Conservation (phyloP, 1,140 invertebrate species). For the Pinna nobilis region DNA sequence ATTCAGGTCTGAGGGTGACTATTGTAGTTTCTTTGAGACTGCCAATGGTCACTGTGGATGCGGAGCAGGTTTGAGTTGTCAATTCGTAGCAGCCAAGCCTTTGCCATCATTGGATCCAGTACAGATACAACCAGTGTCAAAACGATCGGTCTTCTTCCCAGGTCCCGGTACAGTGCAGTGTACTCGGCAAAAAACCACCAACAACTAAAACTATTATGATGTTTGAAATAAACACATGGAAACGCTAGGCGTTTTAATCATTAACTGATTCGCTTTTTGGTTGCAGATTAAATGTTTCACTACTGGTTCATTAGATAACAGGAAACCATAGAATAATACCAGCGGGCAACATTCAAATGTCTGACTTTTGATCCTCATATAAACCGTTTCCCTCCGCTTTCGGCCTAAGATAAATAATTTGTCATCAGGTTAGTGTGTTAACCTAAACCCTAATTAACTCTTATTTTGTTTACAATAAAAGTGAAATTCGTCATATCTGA, state of each 20-base stretch:
- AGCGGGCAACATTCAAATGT: not conserved
- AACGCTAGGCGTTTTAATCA: not conserved
- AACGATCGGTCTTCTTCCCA: not conserved
- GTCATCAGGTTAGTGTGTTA: too few relatives aligned
- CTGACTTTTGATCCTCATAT: too few relatives aligned
- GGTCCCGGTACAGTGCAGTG: conserved; percentile 10
- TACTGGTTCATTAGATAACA: not conserved
- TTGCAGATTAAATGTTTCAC: not conserved
- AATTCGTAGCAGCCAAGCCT: conserved; percentile 9
- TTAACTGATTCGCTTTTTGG: not conserved
- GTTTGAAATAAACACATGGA: not conserved
- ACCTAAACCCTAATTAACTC: too few relatives aligned
- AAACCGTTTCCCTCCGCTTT: too few relatives aligned
- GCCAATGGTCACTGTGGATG: conserved; percentile 28
- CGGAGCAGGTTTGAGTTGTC: conserved; percentile 19
- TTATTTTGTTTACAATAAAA: too few relatives aligned
- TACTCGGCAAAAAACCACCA: not conserved
- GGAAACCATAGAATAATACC: not conserved
- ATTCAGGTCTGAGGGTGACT: conserved; percentile 5
- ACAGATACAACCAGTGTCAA: not conserved
- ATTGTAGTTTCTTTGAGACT: conserved; percentile 21
- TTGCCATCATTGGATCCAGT: not conserved
- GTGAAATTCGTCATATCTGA: too few relatives aligned
- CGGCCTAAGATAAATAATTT: too few relatives aligned
- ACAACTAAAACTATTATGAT: conserved; percentile 18